Evolutionary conservation across 2,113 vertebrate genomes (phyloP), one percentile per base, ranked within the genome.

Genomic region (Datnioides undecimradiatus): DNA sequence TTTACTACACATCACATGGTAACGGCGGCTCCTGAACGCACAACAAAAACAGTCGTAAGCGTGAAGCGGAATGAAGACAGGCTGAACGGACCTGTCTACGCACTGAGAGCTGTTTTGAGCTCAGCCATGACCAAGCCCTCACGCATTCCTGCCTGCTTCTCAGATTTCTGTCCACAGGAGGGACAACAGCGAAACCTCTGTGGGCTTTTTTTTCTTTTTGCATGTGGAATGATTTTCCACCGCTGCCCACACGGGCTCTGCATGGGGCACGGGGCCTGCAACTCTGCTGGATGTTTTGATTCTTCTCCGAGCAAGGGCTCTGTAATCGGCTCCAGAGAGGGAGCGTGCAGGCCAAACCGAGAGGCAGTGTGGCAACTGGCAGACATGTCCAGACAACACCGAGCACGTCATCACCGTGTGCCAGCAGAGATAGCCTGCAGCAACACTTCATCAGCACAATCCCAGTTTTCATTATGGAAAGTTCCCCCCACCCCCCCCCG

Each of bases 11-110:
- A 16, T 62, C 48, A 63, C 57, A 16, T 25, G 40, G 36, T 8
- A 63, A 63, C 58, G 60, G 65, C 51, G 1, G 63, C 76, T 82
- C 66, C 76, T 33, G 73, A 85, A 74, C 81, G 57, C 25, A n/a
- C n/a, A 80, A 76, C 34, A 25, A 73, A 73, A 86, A 89, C 66
- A 75, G 80, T 88, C 60, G 73, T 59, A 79, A 73, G 81, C 80
- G 62, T 11, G 66, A 72, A 31, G 46, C 91, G 86, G 92, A 93
- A 93, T 92, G 87, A 91, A 77, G 84, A 91, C 77, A 38, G 68
- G 88, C 91, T 80, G 83, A 93, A 90, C 92, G 72, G 86, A 92
- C 92, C 86, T 88, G 91, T 89, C 87, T 84, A 69, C 8, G 55
- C 41, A 77, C 67, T 10, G 46, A 65, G 58, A 83, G 76, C 80